Evolutionary conservation across 2,888 invertebrate species (phyloP).

Genomic region (Melieria picta): DNA sequence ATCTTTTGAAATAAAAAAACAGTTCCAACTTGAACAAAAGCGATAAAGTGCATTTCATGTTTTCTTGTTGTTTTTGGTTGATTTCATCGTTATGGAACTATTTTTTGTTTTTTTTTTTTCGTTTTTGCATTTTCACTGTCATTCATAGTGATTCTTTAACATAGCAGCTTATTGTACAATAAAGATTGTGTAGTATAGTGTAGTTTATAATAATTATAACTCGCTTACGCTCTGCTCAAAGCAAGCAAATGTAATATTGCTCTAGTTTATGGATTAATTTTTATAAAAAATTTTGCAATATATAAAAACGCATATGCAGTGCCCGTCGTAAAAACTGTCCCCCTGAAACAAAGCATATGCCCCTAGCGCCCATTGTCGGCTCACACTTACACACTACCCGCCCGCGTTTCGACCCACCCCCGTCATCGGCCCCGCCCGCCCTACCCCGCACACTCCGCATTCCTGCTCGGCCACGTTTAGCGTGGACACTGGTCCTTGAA

Average conservation of each 20-base stretch:
- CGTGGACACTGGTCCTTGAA: constrained; percentile 54
- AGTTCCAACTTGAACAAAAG: constrained; percentile 10
- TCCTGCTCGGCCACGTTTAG: constrained; percentile 7
- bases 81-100: constrained; percentile 13
- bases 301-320: constrained; percentile 9
- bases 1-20: constrained; percentile 15
- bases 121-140: constrained; percentile 4
- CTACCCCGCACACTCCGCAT: not conserved
- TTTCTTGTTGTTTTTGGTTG: constrained; percentile 2
- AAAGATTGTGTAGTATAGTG: no score
- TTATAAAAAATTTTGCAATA: constrained; percentile 15
- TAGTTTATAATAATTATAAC: no score
- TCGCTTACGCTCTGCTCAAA: no score
- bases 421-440: not conserved
- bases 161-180: no score
- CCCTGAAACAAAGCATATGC: not conserved
- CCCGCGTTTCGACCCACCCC: not conserved
- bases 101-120: constrained; percentile 13
- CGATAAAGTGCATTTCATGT: not conserved
- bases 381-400: constrained; percentile 16
- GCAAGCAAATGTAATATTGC: not conserved
- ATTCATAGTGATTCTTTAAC: no score
- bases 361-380: not conserved
- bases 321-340: not conserved
- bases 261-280: constrained; percentile 13